Percentiles rank a stretch among this genome's conserved stretches.
phyloP scores from a whole-genome alignment of 1,140 invertebrate genomes.

The Eumeta japonica region DNA sequence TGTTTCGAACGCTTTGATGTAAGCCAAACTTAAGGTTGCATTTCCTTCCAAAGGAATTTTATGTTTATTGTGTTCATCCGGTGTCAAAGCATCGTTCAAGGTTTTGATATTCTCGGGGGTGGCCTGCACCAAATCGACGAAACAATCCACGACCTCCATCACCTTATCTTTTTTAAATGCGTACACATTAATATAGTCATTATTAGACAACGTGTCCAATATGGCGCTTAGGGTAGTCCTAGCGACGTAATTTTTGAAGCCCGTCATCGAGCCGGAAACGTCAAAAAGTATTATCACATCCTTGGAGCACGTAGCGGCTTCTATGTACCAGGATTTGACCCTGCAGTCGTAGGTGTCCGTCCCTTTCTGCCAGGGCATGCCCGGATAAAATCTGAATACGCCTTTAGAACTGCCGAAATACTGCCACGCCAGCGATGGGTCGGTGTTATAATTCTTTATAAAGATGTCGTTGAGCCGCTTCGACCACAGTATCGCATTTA shows the following conservation, averaged over 20 bases:
- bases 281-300: slow-evolving; percentile 96
- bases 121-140: slow-evolving; percentile 83
- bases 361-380: slow-evolving; percentile 61
- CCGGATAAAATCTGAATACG: slow-evolving; percentile 88
- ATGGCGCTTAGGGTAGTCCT: slow-evolving; percentile 78
- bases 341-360: slow-evolving; percentile 76
- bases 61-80: slow-evolving; percentile 57
- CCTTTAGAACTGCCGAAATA: slow-evolving; percentile 93
- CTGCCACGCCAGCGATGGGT: slow-evolving; percentile 91
- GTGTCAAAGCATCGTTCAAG: slow-evolving; percentile 71
- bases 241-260: slow-evolving; percentile 67
- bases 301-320: slow-evolving; percentile 95
- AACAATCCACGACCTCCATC: slow-evolving; percentile 73
- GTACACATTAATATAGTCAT: slow-evolving; percentile 95
- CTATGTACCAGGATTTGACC: slow-evolving; percentile 90
- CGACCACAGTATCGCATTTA: slow-evolving; percentile 84
- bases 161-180: slow-evolving; percentile 67
- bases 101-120: slow-evolving; percentile 85
- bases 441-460: slow-evolving; percentile 78
- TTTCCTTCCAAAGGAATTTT: slow-evolving; percentile 62
- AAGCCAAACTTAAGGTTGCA: slow-evolving; percentile 84
- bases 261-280: slow-evolving; percentile 96
- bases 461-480: slow-evolving; percentile 82
- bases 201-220: slow-evolving; percentile 93
- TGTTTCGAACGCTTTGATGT: slow-evolving; percentile 82